Evolutionary conservation across 2,888 invertebrate species (phyloP), one percentile per base, ranked within the genome.

Genomic region (Chromoteleia sp.): DNA sequence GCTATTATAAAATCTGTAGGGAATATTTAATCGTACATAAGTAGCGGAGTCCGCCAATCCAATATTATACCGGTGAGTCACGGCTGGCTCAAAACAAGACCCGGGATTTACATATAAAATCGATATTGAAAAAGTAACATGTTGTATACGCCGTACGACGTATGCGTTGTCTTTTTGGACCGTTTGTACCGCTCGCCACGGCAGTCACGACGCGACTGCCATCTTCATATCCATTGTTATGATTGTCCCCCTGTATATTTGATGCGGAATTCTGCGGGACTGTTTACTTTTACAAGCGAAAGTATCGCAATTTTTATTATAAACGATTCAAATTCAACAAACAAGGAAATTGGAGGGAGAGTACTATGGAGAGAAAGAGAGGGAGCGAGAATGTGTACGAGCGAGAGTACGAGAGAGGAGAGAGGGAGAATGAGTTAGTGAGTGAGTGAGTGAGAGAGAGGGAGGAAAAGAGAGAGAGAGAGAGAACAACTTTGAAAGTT

Each of bases 131-230:
- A 81, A 83, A 77, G 74, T 76, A 77, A 79, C 79, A 70, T 79
- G 76, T 83, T 70, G 78, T 81, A 70, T 75, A 67, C 54, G 63
- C 25, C 85, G 83, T 84, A 85, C 73, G 84, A 84, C 59, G 61
- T 86, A 85, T 84, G 81, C 82, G 85, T 84, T 85, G 83, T 85
- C 83, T 85, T 87, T 86, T 86, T 86, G 82, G 85, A 84, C 84
- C 86, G 85, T 86, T 86, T 87, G 86, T 87, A 85, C 84, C 83
- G 82, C 74, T 74, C 61, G 77, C 74, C 83, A 68, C 80, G 61
- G 58, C 56, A 84, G 86, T 88, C 87, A 88, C 87, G 85, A 85
- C 86, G 85, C 86, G 83, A 85, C 85, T 85, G 82, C 84, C 83
- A 74, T 83, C 82, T 76, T 84, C 78, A 77, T 81, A 81, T 81